Conservation (phyloP, 2,113 vertebrate species). For the Percopsis transmontana region DNA sequence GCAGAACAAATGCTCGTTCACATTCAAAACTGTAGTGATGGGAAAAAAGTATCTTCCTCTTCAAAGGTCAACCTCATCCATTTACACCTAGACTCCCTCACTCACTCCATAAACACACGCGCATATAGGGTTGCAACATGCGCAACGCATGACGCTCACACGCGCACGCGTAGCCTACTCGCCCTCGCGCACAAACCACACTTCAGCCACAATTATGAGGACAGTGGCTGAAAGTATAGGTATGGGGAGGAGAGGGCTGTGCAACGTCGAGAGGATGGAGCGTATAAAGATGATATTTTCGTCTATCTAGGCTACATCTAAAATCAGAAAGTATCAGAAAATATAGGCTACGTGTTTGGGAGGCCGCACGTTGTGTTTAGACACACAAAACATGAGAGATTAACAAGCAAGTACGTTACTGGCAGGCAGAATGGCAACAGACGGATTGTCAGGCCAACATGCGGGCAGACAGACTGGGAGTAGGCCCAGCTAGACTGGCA, state of each 20-base stretch:
- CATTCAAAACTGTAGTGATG: slow-evolving; percentile 62
- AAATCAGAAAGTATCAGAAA: slow-evolving; percentile 27
- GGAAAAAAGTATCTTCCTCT: slow-evolving; percentile 63
- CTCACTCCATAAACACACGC: slow-evolving; percentile 12
- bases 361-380: background rate
- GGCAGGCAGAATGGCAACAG: slow-evolving; percentile 33
- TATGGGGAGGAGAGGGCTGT: background rate
- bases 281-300: slow-evolving; percentile 45
- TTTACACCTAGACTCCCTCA: slow-evolving; percentile 46
- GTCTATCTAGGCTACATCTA: slow-evolving; percentile 12
- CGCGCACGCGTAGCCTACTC: background rate
- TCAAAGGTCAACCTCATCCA: slow-evolving; percentile 70
- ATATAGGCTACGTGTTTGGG: background rate
- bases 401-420: slow-evolving; percentile 4
- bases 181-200: slow-evolving; percentile 2
- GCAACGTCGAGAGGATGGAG: slow-evolving; percentile 16
- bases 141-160: background rate
- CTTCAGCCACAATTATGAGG: slow-evolving; percentile 34
- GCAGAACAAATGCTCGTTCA: slow-evolving; percentile 54
- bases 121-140: background rate
- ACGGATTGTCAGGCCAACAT: slow-evolving; percentile 23
- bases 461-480: slow-evolving; percentile 7
- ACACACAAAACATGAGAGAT: slow-evolving; percentile 1
- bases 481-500: background rate
- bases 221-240: slow-evolving; percentile 32